A percentile compares a stretch with the other conserved stretches of the same genome.
These are phyloP conservation scores for Sweltsa coloradensis DNA, from an alignment of 1,140 invertebrate species.

Conservation along the genomic window DNA sequence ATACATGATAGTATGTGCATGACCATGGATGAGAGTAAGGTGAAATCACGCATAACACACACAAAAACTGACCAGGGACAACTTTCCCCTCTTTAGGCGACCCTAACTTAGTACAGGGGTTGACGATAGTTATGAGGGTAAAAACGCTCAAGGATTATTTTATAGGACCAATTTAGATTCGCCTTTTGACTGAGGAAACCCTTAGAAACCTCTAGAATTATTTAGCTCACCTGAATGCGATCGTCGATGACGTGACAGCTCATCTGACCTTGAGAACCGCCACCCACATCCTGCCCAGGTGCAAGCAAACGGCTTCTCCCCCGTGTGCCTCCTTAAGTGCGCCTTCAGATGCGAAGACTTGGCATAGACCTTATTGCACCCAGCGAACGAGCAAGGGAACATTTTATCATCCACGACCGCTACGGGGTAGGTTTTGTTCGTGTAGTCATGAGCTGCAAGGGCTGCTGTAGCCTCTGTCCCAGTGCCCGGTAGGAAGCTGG, in stretches of 20 bases:
- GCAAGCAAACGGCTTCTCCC: slow-evolving; percentile 86
- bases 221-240: slow-evolving; percentile 74
- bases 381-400: slow-evolving; percentile 37
- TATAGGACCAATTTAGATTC: no score
- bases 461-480: neutral
- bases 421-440: slow-evolving; percentile 15
- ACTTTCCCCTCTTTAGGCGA: no score
- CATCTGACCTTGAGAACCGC: slow-evolving; percentile 89
- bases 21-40: no score
- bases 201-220: no score
- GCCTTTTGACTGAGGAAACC: no score
- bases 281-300: slow-evolving; percentile 87
- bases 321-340: slow-evolving; percentile 83
- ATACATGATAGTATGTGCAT: no score
- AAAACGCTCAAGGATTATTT: no score
- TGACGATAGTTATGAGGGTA: no score
- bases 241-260: slow-evolving; percentile 68
- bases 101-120: no score
- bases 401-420: slow-evolving; percentile 32
- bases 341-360: slow-evolving; percentile 92
- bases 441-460: slow-evolving; percentile 19
- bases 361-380: slow-evolving; percentile 59
- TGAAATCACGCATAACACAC: no score
- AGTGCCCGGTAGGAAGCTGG: neutral
- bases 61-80: no score